Evolutionary conservation across 2,797 vertebrate genomes (phyloP), one percentile per base, ranked within the genome.

Genomic region (Nyctibius grandis): DNA sequence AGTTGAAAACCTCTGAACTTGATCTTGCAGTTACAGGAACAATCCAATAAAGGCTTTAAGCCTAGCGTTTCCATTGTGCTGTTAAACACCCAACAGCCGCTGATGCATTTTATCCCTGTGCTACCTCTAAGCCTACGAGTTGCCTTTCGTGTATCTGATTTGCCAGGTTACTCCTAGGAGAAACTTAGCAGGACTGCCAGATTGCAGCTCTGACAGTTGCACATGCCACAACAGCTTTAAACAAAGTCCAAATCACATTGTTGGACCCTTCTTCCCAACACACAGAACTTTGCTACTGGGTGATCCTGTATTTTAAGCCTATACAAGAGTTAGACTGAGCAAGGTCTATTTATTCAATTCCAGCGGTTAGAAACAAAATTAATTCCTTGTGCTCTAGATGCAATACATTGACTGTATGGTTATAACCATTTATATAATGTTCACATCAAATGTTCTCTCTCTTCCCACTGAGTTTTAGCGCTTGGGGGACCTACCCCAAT

Each of bases 231-330:
- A 45, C 45, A 91, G 9, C 42, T 86, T 81, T 50, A 64, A 81
- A 22, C 8, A 31, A n/a, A 84, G 11, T 29, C 28, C 65, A 67
- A 70, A 61, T 45, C 34, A 68, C 2, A 0, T 33, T 33, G 16
- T 31, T 77, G 31, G 38, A 75, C 47, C 28, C 5, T 40, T 12
- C 18, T 34, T 40, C 33, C 1, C 1, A n/a, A 60, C 26, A 57
- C 10, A 29, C 2, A 60, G 48, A 68, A 40, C 22, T 87, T 64
- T 67, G 31, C 42, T 75, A 22, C 6, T 0, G 1, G 1, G 1
- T 34, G 1, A 54, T 69, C 21, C 12, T 53, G 42, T 8, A 28
- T 72, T 93, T 92, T 57, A 82, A 82, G 48, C 6, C 16, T 31
- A 29, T 29, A 53, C 81, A 78, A 44, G 12, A 83, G 22, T 21